These are phyloP conservation scores for Pyrrhosoma nymphula DNA, from an alignment of 2,888 invertebrate genomes.

Conservation along the genomic window DNA sequence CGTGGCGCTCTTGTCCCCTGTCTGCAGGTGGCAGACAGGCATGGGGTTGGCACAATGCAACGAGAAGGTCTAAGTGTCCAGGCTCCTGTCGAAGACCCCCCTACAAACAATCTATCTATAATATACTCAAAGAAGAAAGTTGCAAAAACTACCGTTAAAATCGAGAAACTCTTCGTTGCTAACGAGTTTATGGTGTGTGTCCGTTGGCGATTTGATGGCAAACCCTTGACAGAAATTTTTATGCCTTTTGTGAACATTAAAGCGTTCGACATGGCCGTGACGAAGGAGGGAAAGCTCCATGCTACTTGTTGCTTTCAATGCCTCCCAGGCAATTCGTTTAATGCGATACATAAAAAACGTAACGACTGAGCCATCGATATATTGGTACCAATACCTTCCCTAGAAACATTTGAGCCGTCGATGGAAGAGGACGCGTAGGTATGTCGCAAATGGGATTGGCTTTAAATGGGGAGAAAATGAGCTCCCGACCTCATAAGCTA, in stretches of 20 bases:
- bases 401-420: conserved; percentile 40
- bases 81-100: too few species aligned
- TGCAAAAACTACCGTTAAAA: background rate
- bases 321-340: background rate
- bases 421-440: conserved; percentile 39
- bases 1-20: too few species aligned
- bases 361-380: background rate
- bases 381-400: background rate
- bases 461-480: conserved; percentile 64
- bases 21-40: too few species aligned
- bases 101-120: too few species aligned
- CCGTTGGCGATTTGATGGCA: background rate
- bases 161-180: too few species aligned
- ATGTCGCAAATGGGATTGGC: conserved; percentile 46
- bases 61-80: too few species aligned
- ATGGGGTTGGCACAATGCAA: too few species aligned
- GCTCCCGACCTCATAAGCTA: conserved; percentile 47
- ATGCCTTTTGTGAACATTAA: background rate
- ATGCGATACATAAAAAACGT: background rate
- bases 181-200: background rate
- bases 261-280: background rate
- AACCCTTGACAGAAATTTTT: background rate
- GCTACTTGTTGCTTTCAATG: background rate
- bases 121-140: too few species aligned
- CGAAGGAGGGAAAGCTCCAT: background rate